These are phyloP conservation scores for Botrylloides violaceus DNA, from an alignment of 23 tunicate species.

Conservation along the genomic window DNA sequence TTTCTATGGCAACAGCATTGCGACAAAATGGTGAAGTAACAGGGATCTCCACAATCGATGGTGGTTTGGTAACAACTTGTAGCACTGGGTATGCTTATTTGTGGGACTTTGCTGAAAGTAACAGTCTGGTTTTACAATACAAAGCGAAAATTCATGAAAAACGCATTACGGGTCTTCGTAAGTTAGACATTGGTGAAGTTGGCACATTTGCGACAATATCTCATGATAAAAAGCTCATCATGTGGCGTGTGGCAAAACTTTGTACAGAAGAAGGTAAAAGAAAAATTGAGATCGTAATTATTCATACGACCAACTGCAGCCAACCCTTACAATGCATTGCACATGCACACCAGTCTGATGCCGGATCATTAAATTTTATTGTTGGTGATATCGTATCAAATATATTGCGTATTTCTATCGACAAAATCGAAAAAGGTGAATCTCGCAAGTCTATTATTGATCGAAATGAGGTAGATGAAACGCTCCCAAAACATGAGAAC, in stretches of 20 bases:
- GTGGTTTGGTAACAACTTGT: background rate
- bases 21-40: conserved; percentile 13
- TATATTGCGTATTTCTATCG: no score
- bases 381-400: background rate
- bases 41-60: background rate
- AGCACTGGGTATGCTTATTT: conserved; percentile 16
- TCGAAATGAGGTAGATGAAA: background rate
- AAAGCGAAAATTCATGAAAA: conserved; percentile 11
- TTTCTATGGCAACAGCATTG: background rate
- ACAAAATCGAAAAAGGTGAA: background rate
- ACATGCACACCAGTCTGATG: background rate
- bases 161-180: conserved; percentile 5
- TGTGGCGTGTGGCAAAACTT: background rate
- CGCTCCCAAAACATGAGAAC: background rate
- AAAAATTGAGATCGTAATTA: background rate
- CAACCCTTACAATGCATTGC: background rate
- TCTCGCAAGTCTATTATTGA: background rate
- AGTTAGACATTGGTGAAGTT: background rate
- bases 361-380: background rate
- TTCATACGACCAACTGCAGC: background rate
- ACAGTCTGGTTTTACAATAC: background rate
- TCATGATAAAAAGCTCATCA: background rate
- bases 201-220: conserved; percentile 5
- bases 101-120: conserved; percentile 3
- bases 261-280: background rate